phyloP scores from a whole-genome alignment of 2,113 vertebrate genomes.

The Cyphomyrus plagiostoma region DNA sequence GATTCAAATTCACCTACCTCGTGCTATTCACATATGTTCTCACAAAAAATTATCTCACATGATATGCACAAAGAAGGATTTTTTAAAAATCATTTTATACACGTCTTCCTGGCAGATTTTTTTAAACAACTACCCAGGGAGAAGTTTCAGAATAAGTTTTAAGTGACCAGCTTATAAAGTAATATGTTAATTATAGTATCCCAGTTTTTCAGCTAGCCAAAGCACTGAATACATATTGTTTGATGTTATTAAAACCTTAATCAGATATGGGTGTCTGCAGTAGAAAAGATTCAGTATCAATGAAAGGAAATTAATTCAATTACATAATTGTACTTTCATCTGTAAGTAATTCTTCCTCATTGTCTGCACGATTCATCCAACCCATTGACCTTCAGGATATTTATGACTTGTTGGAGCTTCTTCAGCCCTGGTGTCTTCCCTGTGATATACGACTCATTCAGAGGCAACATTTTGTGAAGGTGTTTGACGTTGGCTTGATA shows the following conservation, averaged over 20 bases:
- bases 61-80: background rate
- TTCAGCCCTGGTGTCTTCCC: background rate
- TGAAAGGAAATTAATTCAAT: slow-evolving; percentile 8
- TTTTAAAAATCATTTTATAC: background rate
- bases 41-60: background rate
- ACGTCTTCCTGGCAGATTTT: background rate
- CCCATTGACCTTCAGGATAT: slow-evolving; percentile 23
- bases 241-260: slow-evolving; percentile 9
- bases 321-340: slow-evolving; percentile 11
- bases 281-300: background rate
- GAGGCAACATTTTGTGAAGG: background rate
- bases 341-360: background rate
- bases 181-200: background rate
- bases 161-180: background rate
- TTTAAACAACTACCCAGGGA: background rate
- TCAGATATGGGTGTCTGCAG: background rate
- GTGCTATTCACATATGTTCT: background rate
- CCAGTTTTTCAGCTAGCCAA: background rate
- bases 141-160: background rate
- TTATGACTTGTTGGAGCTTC: slow-evolving; percentile 18
- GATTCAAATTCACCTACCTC: background rate
- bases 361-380: background rate
- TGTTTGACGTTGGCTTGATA: background rate
- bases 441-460: slow-evolving; percentile 11
- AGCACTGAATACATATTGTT: background rate